Conservation (phyloP, 2,797 vertebrate genomes). For the Hapalemur alaotrensis region DNA sequence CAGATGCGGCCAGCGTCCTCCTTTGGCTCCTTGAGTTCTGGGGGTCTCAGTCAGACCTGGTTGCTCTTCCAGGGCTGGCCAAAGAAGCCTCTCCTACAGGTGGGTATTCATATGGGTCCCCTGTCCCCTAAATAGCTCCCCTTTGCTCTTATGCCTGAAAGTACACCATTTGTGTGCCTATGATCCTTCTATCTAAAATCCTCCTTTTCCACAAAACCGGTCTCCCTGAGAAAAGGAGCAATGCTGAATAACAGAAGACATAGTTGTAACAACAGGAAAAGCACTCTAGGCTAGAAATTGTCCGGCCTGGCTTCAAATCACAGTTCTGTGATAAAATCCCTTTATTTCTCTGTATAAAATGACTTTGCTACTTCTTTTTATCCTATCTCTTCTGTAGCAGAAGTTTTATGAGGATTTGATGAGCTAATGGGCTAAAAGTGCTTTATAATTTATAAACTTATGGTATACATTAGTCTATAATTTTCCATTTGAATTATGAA, state of each 20-base stretch:
- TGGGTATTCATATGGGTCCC: not conserved
- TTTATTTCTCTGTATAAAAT: not conserved
- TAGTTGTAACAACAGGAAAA: not conserved
- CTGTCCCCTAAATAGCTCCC: not conserved
- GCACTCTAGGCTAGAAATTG: not conserved
- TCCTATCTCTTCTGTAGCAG: conserved; percentile 27
- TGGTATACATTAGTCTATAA: not conserved
- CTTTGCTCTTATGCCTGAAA: not conserved
- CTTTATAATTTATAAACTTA: not conserved
- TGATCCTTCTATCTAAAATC: not conserved
- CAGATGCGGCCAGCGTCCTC: conserved; percentile 92
- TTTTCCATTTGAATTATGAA: conserved; percentile 11
- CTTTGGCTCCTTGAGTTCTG: conserved; percentile 85
- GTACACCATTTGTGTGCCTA: not conserved
- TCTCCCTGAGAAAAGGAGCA: not conserved
- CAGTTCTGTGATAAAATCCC: not conserved
- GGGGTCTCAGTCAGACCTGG: conserved; percentile 84
- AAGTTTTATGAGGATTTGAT: conserved; percentile 24
- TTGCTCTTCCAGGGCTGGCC: not conserved
- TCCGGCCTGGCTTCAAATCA: not conserved
- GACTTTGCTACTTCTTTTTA: not conserved
- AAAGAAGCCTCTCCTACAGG: not conserved
- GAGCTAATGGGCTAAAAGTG: not conserved
- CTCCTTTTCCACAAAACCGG: not conserved
- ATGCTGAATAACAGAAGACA: not conserved